Conservation (phyloP, 2,113 vertebrate genomes). For the Clarias macrocephalus region DNA sequence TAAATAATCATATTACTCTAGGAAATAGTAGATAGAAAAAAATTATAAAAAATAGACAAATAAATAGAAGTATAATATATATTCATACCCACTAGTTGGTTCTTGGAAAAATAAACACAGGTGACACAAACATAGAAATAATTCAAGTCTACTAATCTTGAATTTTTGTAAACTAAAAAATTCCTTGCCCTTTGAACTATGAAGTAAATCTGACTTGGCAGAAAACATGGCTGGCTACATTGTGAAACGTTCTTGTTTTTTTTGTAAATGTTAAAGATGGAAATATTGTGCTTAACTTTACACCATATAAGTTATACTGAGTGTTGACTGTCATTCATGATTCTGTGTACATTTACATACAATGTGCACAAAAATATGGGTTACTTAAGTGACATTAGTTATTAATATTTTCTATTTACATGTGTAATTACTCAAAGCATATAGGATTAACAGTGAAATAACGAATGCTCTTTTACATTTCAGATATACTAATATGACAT, state of each 20-base stretch:
- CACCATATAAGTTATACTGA: background rate
- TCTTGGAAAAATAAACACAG: constrained; percentile 34
- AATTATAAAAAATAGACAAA: constrained; percentile 45
- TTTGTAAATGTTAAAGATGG: constrained; percentile 38
- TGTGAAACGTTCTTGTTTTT: constrained; percentile 53
- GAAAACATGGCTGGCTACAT: constrained; percentile 27
- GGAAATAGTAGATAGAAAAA: constrained; percentile 46
- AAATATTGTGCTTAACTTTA: constrained; percentile 51
- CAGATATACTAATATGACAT: constrained; percentile 46
- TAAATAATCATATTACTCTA: constrained; percentile 28
- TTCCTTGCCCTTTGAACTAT: constrained; percentile 47
- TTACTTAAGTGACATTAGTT: constrained; percentile 59
- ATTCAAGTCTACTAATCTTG: background rate
- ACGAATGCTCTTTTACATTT: constrained; percentile 63
- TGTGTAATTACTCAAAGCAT: constrained; percentile 58
- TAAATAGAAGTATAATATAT: constrained; percentile 32
- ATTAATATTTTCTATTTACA: constrained; percentile 65
- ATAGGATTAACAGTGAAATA: constrained; percentile 59
- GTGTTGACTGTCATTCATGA: constrained; percentile 48
- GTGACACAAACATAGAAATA: constrained; percentile 15
- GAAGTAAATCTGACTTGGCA: constrained; percentile 32
- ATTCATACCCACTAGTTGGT: background rate
- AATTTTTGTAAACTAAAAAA: constrained; percentile 54
- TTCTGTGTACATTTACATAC: constrained; percentile 61
- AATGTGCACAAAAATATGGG: constrained; percentile 65